These are phyloP conservation scores for Panzeria rudis DNA, from an alignment of 2,888 invertebrate species.

Conservation along the genomic window DNA sequence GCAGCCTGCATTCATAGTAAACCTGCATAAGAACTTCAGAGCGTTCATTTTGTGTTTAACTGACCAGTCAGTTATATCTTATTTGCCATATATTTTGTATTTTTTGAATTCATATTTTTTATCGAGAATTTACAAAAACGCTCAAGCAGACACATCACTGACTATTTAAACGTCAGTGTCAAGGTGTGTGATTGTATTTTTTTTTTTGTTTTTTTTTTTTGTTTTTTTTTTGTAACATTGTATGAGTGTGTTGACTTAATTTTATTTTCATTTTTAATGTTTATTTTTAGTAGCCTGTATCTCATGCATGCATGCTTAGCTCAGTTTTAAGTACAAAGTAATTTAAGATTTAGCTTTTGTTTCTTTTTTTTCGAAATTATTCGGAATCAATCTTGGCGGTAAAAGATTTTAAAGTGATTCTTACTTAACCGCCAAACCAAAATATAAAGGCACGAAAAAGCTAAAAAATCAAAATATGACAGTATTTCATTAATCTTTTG, in stretches of 20 bases:
- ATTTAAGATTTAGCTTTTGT: conserved; percentile 45
- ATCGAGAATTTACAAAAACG: neutral
- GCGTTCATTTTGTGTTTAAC: conserved; percentile 22
- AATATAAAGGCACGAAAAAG: conserved; percentile 19
- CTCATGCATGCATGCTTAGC: conserved; percentile 41
- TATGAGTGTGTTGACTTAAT: conserved; percentile 37
- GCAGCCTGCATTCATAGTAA: conserved; percentile 38
- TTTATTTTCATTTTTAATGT: conserved; percentile 48
- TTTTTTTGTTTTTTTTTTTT: too few species aligned
- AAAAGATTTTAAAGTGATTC: conserved; percentile 51
- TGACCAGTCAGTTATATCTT: conserved; percentile 10
- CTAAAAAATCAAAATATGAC: conserved; percentile 64
- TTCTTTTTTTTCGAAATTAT: conserved; percentile 49
- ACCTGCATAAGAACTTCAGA: conserved; percentile 55
- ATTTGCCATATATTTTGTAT: neutral
- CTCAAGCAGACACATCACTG: conserved; percentile 6
- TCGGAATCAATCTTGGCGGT: conserved; percentile 63
- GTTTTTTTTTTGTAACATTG: conserved; percentile 19
- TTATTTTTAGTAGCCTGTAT: neutral
- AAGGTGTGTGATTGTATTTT: conserved; percentile 35
- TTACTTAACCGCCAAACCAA: conserved; percentile 56
- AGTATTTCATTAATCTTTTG: conserved; percentile 74
- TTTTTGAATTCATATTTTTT: conserved; percentile 15
- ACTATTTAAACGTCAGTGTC: conserved; percentile 57
- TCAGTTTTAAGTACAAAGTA: conserved; percentile 63